Conservation (phyloP, 2,888 invertebrate species). For the Hirtodrosophila confusa region DNA sequence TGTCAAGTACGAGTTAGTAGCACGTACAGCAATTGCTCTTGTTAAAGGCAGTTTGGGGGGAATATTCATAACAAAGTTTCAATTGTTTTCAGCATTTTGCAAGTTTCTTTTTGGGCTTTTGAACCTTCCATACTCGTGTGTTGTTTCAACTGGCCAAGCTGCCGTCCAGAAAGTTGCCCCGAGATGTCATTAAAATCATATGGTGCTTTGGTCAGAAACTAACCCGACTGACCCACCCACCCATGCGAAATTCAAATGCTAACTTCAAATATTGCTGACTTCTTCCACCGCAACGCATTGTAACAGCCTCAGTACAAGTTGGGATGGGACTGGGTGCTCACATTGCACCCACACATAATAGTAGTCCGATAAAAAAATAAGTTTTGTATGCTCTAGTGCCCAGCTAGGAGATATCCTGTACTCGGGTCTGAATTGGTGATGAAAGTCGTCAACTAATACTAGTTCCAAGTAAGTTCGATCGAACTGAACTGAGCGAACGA, state of each 20-base stretch:
- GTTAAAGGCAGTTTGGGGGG: constrained; percentile 1
- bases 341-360: constrained; percentile 17
- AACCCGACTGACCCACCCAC: constrained; percentile 13
- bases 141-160: constrained; percentile 16
- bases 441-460: too few relatives aligned
- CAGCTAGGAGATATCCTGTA: too few relatives aligned
- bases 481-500: too few relatives aligned
- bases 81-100: constrained; percentile 48
- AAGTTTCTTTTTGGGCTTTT: constrained; percentile 36
- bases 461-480: too few relatives aligned
- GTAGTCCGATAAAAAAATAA: too few relatives aligned
- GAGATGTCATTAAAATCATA: constrained; percentile 73
- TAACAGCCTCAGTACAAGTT: constrained; percentile 5
- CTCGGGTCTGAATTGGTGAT: too few relatives aligned
- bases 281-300: constrained; percentile 22
- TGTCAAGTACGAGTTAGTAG: constrained; percentile 1
- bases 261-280: constrained; percentile 33
- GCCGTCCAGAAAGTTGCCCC: constrained; percentile 9
- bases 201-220: constrained; percentile 65
- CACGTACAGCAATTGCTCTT: constrained; percentile 36
- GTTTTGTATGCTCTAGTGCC: too few relatives aligned
- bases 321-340: constrained; percentile 21
- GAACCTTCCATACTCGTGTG: constrained; percentile 14
- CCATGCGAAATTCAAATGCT: constrained; percentile 22
- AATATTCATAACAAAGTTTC: constrained; percentile 47